These are phyloP conservation scores for Dendrophyllia cribrosa DNA, from an alignment of 64 coral and sea anemone genomes.

Conservation along the genomic window DNA sequence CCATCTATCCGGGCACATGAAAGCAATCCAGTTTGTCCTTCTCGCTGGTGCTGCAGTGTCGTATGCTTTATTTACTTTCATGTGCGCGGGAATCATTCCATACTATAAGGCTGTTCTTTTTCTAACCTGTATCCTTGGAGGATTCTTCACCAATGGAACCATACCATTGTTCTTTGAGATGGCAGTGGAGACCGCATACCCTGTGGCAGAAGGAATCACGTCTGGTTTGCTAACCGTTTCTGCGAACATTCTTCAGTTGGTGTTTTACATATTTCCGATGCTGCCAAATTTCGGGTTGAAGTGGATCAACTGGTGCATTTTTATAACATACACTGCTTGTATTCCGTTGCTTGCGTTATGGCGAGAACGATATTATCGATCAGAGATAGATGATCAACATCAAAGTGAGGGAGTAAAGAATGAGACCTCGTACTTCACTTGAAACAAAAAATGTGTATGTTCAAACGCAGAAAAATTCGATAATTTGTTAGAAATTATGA, in stretches of 20 bases:
- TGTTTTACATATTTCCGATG: constrained; percentile 69
- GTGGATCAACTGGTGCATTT: constrained; percentile 74
- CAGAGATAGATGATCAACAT: constrained; percentile 45
- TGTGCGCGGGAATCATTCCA: constrained; percentile 54
- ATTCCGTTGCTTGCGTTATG: constrained; percentile 42
- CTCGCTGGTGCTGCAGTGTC: constrained; percentile 44
- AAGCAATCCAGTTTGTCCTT: constrained; percentile 44
- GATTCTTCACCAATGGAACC: constrained; percentile 62
- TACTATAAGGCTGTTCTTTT: constrained; percentile 63
- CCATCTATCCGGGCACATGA: constrained; percentile 39
- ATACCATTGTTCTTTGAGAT: constrained; percentile 76
- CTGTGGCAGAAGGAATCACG: constrained; percentile 66
- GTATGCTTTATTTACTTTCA: constrained; percentile 54
- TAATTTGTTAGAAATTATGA: too few relatives aligned
- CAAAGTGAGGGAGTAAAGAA: background rate
- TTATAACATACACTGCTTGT: constrained; percentile 33
- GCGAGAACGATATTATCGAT: constrained; percentile 60
- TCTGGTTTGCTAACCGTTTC: constrained; percentile 40
- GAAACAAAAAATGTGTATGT: too few relatives aligned
- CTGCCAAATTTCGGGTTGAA: constrained; percentile 59
- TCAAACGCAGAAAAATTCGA: too few relatives aligned
- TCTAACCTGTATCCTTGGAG: constrained; percentile 40
- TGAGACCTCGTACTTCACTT: background rate
- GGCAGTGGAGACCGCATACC: constrained; percentile 70
- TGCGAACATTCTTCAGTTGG: constrained; percentile 32